Evolutionary conservation across 2,888 invertebrate genomes (phyloP), one percentile per base, ranked within the genome.

Genomic region (Ophion ellenae): DNA sequence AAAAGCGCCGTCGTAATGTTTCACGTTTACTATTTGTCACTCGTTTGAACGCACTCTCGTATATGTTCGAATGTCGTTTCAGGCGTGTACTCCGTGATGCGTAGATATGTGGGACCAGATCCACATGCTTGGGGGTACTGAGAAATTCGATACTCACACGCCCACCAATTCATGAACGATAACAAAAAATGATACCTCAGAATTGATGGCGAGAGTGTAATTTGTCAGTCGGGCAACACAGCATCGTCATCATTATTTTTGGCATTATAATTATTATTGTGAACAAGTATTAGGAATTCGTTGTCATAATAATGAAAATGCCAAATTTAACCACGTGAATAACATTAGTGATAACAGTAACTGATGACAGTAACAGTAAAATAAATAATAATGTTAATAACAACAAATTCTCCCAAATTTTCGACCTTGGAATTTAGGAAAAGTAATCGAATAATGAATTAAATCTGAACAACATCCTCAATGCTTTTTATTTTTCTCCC

Each of bases 101-200:
- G 4, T 7, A 28, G 53, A 53, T 40, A 71, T 53, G 3, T 7
- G 53, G 14, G 20, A 70, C 53, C 71, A 71, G 78, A 67, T 81
- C 74, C 78, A 47, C n/a, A 47, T 63, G 10, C 74, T 78, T 77
- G 79, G 59, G 53, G 67, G 47, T 76, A 71, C 9, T 14, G 53
- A 32, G 87, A 67, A 85, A 88, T 74, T 81, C 74, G 86, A 87
- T 85, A 83, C 82, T 75, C 53, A 80, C 84, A 88, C 88, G 87
- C 88, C 88, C 88, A 87, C 87, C 75, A 32, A 86, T 86, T 87
- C 82, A 20, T 74, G 59, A 87, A 82, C 85, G 78, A 80, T 28
- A 70, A 77, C 81, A 79, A 76, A 79, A 61, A 83, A 59, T n/a
- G 47, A 69, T 69, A 69, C 36, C 40, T n/a, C 17, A 32, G 9